Percentiles rank a stretch among this genome's conserved stretches.
phyloP scores from a whole-genome alignment of 1,140 invertebrate species.

The Drosophila arawakana region DNA sequence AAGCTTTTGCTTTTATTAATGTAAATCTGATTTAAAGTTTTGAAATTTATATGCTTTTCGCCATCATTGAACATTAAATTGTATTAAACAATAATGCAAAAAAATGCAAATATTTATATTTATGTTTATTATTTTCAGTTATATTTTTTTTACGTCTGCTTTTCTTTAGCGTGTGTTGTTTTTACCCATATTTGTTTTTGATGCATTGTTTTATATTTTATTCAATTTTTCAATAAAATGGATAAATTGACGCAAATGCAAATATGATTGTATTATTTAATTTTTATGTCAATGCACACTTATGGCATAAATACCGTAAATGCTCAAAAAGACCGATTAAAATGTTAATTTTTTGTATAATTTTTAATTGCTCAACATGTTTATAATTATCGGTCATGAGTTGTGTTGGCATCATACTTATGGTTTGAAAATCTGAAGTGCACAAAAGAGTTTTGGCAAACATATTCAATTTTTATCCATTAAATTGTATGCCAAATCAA shows the following conservation, averaged over 20 bases:
- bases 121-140: slow-evolving; percentile 20
- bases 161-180: not conserved
- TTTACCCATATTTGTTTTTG: slow-evolving; percentile 6
- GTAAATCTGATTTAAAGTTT: slow-evolving; percentile 34
- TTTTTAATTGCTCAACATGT: slow-evolving; percentile 2
- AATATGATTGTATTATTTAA: slow-evolving; percentile 22
- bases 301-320: slow-evolving; percentile 8
- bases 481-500: too few species aligned
- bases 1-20: slow-evolving; percentile 17
- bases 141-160: not conserved
- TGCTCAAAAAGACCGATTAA: slow-evolving; percentile 6
- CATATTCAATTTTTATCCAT: too few species aligned
- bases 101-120: slow-evolving; percentile 27
- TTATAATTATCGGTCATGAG: not conserved
- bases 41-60: slow-evolving; percentile 6
- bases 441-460: too few species aligned
- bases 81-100: slow-evolving; percentile 29
- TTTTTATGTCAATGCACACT: slow-evolving; percentile 23
- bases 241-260: slow-evolving; percentile 11
- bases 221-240: slow-evolving; percentile 24
- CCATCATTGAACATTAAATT: slow-evolving; percentile 15
- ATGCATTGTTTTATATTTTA: slow-evolving; percentile 56
- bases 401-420: too few species aligned
- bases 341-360: slow-evolving; percentile 1
- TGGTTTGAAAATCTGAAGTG: too few species aligned